These are phyloP conservation scores for Zootoca vivipara DNA, from an alignment of 2,113 vertebrate genomes.

Conservation along the genomic window DNA sequence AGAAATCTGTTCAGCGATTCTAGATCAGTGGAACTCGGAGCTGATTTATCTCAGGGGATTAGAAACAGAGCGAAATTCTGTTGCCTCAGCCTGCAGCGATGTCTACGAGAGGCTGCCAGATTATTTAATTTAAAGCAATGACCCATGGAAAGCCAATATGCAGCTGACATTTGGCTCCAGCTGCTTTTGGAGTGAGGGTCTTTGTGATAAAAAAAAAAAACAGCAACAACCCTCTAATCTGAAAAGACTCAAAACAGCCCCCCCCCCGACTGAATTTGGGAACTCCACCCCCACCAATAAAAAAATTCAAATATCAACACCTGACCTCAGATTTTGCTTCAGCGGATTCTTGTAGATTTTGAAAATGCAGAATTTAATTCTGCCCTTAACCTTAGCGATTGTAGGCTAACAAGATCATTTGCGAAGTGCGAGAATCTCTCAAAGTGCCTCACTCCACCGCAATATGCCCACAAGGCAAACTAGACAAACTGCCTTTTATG, in stretches of 20 bases:
- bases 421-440: background rate
- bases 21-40: constrained; percentile 5
- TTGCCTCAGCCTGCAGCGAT: background rate
- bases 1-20: background rate
- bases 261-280: background rate
- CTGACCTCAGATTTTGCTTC: background rate
- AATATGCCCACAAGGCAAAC: no score
- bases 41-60: constrained; percentile 6
- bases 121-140: constrained; percentile 33
- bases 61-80: background rate
- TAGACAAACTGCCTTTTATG: background rate
- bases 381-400: no score
- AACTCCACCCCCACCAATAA: no score
- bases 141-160: constrained; percentile 20
- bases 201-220: background rate
- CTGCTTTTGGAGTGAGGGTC: background rate
- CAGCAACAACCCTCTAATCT: background rate
- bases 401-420: background rate
- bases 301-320: background rate
- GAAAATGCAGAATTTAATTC: background rate
- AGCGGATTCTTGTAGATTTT: background rate
- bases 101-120: background rate
- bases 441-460: background rate
- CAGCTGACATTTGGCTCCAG: constrained; percentile 30
- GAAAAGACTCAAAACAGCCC: background rate